Base-by-base conservation (phyloP, 2,113 vertebrate species). In the Lutjanus erythropterus region DNA sequence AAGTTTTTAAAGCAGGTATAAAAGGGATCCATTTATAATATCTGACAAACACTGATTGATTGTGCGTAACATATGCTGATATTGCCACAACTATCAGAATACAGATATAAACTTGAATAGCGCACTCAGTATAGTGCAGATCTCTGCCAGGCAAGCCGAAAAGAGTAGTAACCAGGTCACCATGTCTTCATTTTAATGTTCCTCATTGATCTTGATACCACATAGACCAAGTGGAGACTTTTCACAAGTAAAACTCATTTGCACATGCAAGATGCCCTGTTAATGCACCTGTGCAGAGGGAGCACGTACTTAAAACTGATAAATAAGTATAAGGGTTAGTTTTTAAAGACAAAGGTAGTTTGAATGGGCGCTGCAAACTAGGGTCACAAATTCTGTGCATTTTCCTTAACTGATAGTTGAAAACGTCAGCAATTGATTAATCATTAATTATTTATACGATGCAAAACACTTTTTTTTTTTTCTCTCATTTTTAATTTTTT, bases 11-110 rank as follows among this genome's bases (percentile, higher is more conserved):
- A 31, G 2, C 27, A 41, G 35, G 21, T 25, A 16, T 75, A 50
- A 50, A 37, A 25, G n/a, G 8, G 1, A 39, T 75, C 27, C 16
- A 42, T 69, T 42, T 37, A n/a, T 35, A 55, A 37, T n/a, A 10
- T n/a, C 27, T 56, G 39, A n/a, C 8, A 11, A 42, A 41, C 23
- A 15, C 9, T 52, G 37, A 52, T 21, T 33, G 37, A 52, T 14
- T 42, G 23, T 71, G 9, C 61, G 37, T 23, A 66, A 75, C 42
- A 46, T 11, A 46, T 70, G 46, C 9, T 50, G 12, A 50, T n/a
- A 6, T 18, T 18, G 15, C 19, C 31, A 55, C 33, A 35, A 42
- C 42, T 25, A 60, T 23, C 42, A 49, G 25, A 9, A 3, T 21
- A 8, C 5, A 31, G 27, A 31, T 31, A 66, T 53, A 33, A 41